Conservation (phyloP, 2,888 invertebrate genomes). For the Omphaloscelis lunosa region DNA sequence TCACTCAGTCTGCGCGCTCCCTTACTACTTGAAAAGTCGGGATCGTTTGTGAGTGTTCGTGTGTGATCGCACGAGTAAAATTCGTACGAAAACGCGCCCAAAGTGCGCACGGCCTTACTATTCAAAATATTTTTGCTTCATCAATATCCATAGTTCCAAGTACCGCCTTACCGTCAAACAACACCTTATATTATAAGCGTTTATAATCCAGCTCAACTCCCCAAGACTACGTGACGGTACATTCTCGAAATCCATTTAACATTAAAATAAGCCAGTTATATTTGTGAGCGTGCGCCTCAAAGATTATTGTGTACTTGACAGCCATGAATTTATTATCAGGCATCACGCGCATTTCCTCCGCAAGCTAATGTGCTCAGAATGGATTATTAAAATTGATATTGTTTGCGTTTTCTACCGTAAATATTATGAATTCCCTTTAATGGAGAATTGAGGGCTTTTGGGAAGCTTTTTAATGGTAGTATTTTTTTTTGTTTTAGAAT, state of each 20-base stretch:
- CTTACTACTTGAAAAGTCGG: too few relatives aligned
- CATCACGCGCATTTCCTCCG: constrained; percentile 68
- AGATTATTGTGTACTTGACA: constrained; percentile 73
- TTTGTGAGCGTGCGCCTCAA: constrained; percentile 66
- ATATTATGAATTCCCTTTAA: constrained; percentile 29
- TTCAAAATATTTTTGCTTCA: constrained; percentile 3
- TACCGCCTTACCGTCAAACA: not conserved
- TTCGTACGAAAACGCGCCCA: too few relatives aligned
- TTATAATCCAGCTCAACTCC: constrained; percentile 38
- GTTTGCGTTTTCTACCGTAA: constrained; percentile 41
- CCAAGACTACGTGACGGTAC: constrained; percentile 57
- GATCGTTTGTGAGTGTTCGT: too few relatives aligned
- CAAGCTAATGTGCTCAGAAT: constrained; percentile 64
- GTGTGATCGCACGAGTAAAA: too few relatives aligned
- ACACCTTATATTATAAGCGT: constrained; percentile 12
- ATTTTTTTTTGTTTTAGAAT: not conserved
- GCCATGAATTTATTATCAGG: constrained; percentile 73
- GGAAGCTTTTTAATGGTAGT: not conserved
- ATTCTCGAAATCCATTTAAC: constrained; percentile 62
- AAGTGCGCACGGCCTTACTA: too few relatives aligned
- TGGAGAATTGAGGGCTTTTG: not conserved
- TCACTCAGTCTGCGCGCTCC: too few relatives aligned
- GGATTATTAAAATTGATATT: constrained; percentile 68
- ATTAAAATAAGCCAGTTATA: constrained; percentile 66
- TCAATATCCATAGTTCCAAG: constrained; percentile 14